Evolutionary conservation across 1,140 invertebrate genomes (phyloP), one percentile per base, ranked within the genome.

Genomic region (Ceratina australensis): DNA sequence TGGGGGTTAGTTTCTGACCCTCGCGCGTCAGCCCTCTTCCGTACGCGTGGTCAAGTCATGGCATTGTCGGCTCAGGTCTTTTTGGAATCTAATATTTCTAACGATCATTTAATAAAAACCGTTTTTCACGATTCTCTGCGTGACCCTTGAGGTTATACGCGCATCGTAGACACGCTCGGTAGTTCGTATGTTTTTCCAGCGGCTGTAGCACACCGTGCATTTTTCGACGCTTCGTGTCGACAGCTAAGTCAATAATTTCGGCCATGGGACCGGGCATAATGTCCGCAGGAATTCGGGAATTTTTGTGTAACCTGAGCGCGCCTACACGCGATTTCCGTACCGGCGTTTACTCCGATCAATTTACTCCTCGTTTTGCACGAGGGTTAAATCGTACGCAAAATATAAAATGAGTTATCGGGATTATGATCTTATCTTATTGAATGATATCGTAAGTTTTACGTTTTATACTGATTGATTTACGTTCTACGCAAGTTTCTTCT

Each of bases 1-100:
- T 72, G 77, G 80, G 86, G 85, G 85, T 88, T 88, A 86, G 87
- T 86, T 87, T 59, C 65, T 80, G 73, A 73, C 71, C 74, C 47
- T 68, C 75, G 79, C 69, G 79, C 79, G 83, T 84, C 72, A 79
- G 80, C 77, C 82, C 79, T 84, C 84, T 86, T 84, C 65, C 54
- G 79, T 87, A 72, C 82, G 84, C 84, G 85, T 86, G 85, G 81
- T 81, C 78, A 76, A 85, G 74, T 26, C 77, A 65, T 52, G 50
- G 69, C 5, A 56, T 16, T 15, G 20, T 78, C 18, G 16, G n/a
- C 42, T 42, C 15, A 1, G 16, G 13, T n/a, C 26, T 16, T 20
- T 20, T 65, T 20, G 4, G n/a, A 68, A 26, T 24, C 3, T 4
- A n/a, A 20, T n/a, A 20, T 47, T 65, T 20, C 20, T 15, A n/a